Conservation (phyloP, 2,888 invertebrate species). For the Blastobasis lacticolella region DNA sequence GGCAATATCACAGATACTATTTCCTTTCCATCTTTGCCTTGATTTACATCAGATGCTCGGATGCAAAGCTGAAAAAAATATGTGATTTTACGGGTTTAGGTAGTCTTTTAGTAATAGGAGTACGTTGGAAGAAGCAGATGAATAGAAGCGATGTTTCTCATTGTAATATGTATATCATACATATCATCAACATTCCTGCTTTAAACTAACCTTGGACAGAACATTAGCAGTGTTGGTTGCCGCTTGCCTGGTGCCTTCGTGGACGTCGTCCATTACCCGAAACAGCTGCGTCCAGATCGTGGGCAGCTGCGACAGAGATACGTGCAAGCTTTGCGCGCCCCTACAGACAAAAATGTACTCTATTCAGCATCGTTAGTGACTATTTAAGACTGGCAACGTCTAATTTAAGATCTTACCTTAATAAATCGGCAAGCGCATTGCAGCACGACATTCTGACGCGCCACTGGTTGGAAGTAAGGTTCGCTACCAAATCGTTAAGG, state of each 20-base stretch:
- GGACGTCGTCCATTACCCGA: conserved; percentile 95
- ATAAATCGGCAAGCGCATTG: conserved; percentile 87
- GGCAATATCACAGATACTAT: conserved; percentile 85
- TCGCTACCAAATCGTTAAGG: conserved; percentile 83
- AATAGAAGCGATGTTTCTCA: too few species aligned
- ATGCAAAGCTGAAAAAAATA: conserved; percentile 76
- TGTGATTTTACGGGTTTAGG: too few species aligned
- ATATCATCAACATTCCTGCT: too few species aligned
- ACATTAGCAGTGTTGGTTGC: conserved; percentile 82
- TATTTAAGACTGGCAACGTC: not conserved
- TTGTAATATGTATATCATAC: too few species aligned
- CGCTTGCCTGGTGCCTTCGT: conserved; percentile 86
- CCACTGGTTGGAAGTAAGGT: conserved; percentile 90
- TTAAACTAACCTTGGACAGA: conserved; percentile 78
- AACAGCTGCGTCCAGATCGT: conserved; percentile 88
- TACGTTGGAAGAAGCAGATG: too few species aligned
- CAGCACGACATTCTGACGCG: conserved; percentile 94
- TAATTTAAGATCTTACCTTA: conserved; percentile 70
- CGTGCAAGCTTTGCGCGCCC: conserved; percentile 53
- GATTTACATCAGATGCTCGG: conserved; percentile 78
- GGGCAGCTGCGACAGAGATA: conserved; percentile 56
- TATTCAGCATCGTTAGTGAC: not conserved
- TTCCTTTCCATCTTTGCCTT: conserved; percentile 83
- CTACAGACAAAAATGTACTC: conserved; percentile 20
- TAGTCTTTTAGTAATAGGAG: too few species aligned